These are phyloP conservation scores for Canis aureus DNA, from an alignment of 2,113 vertebrate genomes.

Conservation along the genomic window DNA sequence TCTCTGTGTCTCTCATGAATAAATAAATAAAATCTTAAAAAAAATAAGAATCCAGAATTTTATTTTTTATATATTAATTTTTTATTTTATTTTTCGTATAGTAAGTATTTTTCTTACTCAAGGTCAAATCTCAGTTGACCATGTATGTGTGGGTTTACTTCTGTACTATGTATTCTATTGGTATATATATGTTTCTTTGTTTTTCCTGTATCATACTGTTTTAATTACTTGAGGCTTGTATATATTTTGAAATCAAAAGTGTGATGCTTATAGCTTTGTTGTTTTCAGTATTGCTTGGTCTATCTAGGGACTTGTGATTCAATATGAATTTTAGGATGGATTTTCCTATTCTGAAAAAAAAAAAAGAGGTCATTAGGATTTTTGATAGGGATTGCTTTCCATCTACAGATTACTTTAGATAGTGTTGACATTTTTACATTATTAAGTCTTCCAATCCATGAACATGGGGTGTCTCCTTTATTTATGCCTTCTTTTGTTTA, in stretches of 20 bases:
- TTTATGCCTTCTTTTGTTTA: neutral
- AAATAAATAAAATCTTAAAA: neutral
- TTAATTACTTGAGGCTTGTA: neutral
- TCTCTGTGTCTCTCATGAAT: too few relatives aligned
- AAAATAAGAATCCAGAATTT: neutral
- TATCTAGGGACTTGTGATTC: neutral
- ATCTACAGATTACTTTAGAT: neutral
- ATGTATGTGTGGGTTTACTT: neutral
- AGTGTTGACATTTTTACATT: neutral
- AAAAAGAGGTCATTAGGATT: neutral
- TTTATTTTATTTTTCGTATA: too few relatives aligned
- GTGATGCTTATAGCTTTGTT: neutral
- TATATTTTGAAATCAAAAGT: neutral
- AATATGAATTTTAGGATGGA: neutral
- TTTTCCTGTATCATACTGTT: neutral
- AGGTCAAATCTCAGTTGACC: neutral
- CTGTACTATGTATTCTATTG: neutral
- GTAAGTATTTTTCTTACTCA: too few relatives aligned
- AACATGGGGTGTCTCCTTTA: neutral
- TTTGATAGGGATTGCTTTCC: neutral
- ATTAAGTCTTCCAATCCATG: neutral
- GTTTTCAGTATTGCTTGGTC: neutral
- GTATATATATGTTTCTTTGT: neutral
- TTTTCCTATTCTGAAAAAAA: neutral
- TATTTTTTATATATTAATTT: neutral